A percentile compares a stretch with the other conserved stretches of the same genome.
Conservation (phyloP, 2,797 vertebrate species). For the Gallinago nigripennis region DNA sequence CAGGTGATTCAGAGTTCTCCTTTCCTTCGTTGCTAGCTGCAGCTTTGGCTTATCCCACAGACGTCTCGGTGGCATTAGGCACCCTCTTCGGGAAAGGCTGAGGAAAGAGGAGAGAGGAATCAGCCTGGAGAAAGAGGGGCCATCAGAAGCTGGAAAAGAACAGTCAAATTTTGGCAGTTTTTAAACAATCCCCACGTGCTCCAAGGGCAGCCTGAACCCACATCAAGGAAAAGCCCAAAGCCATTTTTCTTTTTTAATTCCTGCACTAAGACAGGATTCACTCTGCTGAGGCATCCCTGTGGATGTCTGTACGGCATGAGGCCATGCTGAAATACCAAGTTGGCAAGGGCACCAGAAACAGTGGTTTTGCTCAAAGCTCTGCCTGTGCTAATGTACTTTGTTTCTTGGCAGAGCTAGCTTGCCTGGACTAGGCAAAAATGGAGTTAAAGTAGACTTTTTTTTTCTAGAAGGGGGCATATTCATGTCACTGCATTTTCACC, state of each 20-base stretch:
- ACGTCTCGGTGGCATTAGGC: not conserved
- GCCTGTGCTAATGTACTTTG: not conserved
- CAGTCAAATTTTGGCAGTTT: not conserved
- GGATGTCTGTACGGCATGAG: rapidly evolving
- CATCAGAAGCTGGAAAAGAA: not conserved
- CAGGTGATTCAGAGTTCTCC: not conserved
- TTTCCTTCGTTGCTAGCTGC: not conserved
- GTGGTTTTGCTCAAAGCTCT: not conserved
- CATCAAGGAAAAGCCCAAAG: not conserved
- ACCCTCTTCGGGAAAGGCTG: not conserved
- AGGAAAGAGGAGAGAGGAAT: not conserved
- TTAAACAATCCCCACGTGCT: not conserved
- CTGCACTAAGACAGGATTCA: not conserved
- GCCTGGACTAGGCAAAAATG: not conserved
- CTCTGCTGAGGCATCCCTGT: rapidly evolving
- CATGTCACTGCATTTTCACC: not conserved
- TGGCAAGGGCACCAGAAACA: not conserved
- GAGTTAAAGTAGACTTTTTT: not conserved
- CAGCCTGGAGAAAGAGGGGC: not conserved
- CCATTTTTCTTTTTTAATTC: not conserved
- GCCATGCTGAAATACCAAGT: not conserved
- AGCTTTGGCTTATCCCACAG: not conserved
- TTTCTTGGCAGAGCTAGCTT: not conserved
- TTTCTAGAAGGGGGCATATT: not conserved
- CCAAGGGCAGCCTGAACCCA: not conserved